phyloP scores from a whole-genome alignment of 2,113 vertebrate species.

The Acinonyx jubatus region DNA sequence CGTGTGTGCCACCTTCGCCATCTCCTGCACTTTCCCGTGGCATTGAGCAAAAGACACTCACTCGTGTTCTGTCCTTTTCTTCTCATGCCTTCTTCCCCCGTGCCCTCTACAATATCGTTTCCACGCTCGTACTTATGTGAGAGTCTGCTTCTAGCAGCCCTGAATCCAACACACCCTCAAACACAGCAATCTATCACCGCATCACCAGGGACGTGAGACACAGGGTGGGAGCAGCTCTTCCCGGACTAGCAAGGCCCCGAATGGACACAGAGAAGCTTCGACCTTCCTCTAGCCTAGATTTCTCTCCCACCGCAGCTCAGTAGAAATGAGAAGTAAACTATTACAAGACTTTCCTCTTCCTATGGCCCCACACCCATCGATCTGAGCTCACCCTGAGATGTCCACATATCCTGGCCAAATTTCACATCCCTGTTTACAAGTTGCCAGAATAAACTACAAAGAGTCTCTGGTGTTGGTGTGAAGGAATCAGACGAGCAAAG shows the following conservation, averaged over 20 bases:
- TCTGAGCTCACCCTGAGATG: neutral
- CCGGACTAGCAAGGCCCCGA: accelerated
- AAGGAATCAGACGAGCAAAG: neutral
- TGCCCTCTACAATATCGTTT: neutral
- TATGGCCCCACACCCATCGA: accelerated
- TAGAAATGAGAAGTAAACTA: constrained; percentile 1
- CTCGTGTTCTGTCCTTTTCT: neutral
- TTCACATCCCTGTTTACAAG: neutral
- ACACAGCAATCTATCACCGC: neutral
- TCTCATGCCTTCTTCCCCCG: neutral
- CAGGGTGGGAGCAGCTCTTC: neutral
- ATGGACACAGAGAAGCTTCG: neutral
- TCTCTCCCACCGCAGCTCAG: neutral
- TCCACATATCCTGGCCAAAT: neutral
- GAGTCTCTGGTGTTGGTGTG: accelerated
- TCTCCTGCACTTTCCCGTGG: neutral
- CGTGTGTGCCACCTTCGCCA: neutral
- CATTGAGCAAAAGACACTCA: neutral
- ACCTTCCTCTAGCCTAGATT: neutral
- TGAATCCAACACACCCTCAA: neutral
- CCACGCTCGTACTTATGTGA: neutral
- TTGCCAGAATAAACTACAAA: neutral
- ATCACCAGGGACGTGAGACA: neutral
- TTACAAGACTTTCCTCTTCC: neutral
- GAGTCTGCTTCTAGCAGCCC: neutral